Evolutionary conservation across 2,888 invertebrate genomes (phyloP).

Genomic region (Gryllus longicercus): DNA sequence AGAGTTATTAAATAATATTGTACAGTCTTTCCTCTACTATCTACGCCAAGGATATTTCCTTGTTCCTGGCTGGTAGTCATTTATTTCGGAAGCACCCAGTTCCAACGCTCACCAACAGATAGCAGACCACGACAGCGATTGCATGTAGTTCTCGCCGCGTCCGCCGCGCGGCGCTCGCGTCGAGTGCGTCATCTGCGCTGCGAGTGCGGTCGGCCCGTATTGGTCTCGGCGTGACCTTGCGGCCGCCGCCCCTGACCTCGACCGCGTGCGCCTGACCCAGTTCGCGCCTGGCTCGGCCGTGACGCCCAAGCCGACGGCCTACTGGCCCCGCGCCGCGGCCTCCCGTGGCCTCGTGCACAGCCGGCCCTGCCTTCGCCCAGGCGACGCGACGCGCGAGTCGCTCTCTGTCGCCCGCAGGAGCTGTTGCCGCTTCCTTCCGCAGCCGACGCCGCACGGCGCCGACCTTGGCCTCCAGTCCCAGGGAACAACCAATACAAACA

Average conservation of each 20-base stretch:
- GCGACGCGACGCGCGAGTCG: too few species aligned
- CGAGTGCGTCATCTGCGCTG: not conserved
- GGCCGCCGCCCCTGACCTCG: not conserved
- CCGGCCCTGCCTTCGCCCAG: not conserved
- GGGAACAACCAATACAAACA: too few species aligned
- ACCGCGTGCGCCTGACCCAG: conserved; percentile 5
- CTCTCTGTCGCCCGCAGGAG: too few species aligned
- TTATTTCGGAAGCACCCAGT: too few species aligned
- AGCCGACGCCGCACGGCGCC: not conserved
- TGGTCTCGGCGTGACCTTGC: not conserved
- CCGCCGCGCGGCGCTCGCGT: not conserved
- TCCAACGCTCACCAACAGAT: too few species aligned
- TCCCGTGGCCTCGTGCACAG: not conserved
- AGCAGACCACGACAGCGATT: too few species aligned
- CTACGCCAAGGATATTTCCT: too few species aligned
- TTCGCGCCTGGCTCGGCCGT: not conserved
- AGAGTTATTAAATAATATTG: too few species aligned
- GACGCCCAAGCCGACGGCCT: not conserved
- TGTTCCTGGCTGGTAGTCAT: too few species aligned
- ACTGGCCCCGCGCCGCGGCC: not conserved
- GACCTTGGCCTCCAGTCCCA: too few species aligned
- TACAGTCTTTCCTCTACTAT: too few species aligned
- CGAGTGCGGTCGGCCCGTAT: not conserved
- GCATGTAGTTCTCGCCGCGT: not conserved
- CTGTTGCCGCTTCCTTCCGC: not conserved